Evolutionary conservation across 2,797 vertebrate species (phyloP).

Genomic region (Enoplosus armatus): DNA sequence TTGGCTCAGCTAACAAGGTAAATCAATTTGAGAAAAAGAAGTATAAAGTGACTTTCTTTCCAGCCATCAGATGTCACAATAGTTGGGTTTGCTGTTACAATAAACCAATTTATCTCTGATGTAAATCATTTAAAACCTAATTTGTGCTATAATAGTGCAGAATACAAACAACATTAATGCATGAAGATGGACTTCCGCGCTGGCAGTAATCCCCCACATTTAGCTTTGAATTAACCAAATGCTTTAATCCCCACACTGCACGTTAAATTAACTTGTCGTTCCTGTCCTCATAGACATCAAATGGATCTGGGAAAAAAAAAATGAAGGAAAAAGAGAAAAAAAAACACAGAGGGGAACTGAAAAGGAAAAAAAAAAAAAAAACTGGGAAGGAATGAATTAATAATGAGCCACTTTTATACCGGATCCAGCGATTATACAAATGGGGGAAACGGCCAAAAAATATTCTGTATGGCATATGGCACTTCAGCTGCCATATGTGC

Average conservation of each 20-base stretch:
- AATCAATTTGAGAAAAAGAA: not conserved
- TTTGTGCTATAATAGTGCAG: conserved; percentile 14
- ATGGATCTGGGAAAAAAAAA: conserved; percentile 51
- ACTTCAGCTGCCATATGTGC: conserved; percentile 99
- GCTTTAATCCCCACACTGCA: conserved; percentile 69
- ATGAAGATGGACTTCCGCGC: conserved; percentile 4
- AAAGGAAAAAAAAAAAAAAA: conserved; percentile 63
- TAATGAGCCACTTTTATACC: conserved; percentile 89
- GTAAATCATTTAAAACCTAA: conserved; percentile 48
- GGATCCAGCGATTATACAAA: conserved; percentile 91
- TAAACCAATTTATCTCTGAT: conserved; percentile 24
- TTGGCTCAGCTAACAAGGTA: not conserved
- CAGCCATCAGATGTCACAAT: conserved; percentile 1
- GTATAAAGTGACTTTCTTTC: not conserved
- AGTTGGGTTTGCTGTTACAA: conserved; percentile 9
- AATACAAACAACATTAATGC: conserved; percentile 47
- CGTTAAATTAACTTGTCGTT: conserved; percentile 73
- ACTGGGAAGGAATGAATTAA: conserved; percentile 92
- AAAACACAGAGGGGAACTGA: conserved; percentile 82
- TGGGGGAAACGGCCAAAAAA: conserved; percentile 96
- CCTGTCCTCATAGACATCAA: conserved; percentile 57
- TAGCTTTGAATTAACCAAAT: conserved; percentile 59
- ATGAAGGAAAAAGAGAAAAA: conserved; percentile 40
- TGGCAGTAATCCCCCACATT: conserved; percentile 62
- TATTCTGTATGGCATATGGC: conserved; percentile 99